Evolutionary conservation across 2,113 vertebrate genomes (phyloP).

Genomic region (Vulpes ferrilata): DNA sequence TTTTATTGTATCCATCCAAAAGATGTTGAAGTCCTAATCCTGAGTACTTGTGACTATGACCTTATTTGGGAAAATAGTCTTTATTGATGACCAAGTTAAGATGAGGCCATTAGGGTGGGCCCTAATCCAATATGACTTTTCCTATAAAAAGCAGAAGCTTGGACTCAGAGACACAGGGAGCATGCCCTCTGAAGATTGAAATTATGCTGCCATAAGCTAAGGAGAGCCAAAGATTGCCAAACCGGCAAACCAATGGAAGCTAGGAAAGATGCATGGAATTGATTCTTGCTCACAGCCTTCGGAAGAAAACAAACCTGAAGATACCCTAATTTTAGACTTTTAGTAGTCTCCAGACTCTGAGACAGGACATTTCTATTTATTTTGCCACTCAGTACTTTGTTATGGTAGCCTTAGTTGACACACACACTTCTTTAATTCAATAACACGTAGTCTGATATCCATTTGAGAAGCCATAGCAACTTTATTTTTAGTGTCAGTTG

Average conservation of each 20-base stretch:
- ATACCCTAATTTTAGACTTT: neutral
- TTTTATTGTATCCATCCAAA: neutral
- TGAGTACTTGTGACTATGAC: neutral
- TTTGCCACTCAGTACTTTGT: neutral
- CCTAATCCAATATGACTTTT: neutral
- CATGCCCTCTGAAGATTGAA: neutral
- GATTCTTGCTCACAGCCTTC: neutral
- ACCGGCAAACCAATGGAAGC: fast-evolving
- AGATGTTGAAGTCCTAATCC: neutral
- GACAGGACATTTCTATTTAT: neutral
- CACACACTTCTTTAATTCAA: slow-evolving; percentile 37
- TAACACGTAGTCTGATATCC: neutral
- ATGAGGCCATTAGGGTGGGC: neutral
- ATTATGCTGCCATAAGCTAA: neutral
- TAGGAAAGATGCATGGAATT: neutral
- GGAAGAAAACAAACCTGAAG: neutral
- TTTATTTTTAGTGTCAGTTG: neutral
- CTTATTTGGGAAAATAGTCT: neutral
- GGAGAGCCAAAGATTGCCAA: neutral
- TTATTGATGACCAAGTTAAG: neutral
- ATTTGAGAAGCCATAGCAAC: neutral
- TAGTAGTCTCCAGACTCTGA: neutral
- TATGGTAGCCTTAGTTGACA: neutral
- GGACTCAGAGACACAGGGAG: neutral
- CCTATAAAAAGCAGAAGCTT: neutral